A percentile compares a stretch with the other conserved stretches of the same genome.
Evolutionary conservation across 2,888 invertebrate genomes (phyloP).

Genomic region (Thecocarcelia acutangulata): DNA sequence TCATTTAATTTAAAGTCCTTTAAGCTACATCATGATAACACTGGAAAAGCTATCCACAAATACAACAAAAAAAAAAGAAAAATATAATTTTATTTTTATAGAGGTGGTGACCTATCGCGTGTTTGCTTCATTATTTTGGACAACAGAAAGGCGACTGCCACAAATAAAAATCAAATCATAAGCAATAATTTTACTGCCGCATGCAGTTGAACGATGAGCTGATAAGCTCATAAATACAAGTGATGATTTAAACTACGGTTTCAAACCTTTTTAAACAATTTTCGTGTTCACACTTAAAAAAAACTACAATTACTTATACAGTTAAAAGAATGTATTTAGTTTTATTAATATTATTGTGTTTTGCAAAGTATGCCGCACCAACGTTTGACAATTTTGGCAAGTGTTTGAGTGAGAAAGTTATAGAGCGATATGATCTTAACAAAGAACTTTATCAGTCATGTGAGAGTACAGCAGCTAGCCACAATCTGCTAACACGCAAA

Average conservation of each 20-base stretch:
- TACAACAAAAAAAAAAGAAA: conserved; percentile 13
- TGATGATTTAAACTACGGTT: conserved; percentile 64
- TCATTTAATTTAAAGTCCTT: conserved; percentile 26
- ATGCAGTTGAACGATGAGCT: conserved; percentile 36
- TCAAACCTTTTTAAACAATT: conserved; percentile 53
- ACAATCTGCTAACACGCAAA: conserved; percentile 4
- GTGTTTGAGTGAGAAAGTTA: conserved; percentile 60
- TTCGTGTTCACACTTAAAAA: conserved; percentile 59
- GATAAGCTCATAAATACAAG: conserved; percentile 57
- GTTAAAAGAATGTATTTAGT: conserved; percentile 16
- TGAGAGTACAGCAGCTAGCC: conserved; percentile 21
- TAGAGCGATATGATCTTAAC: conserved; percentile 69
- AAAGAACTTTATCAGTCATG: conserved; percentile 60
- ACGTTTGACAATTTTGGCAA: background rate
- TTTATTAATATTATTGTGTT: conserved; percentile 23
- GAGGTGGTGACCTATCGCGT: conserved; percentile 72
- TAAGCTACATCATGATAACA: conserved; percentile 30
- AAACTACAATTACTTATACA: conserved; percentile 5
- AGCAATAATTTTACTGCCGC: conserved; percentile 60
- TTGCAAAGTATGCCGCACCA: conserved; percentile 5
- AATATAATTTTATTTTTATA: conserved; percentile 63
- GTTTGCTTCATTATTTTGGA: conserved; percentile 48
- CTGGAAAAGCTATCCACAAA: conserved; percentile 52
- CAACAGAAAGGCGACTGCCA: conserved; percentile 23
- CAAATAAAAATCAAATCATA: conserved; percentile 50